A percentile compares a stretch with the other conserved stretches of the same genome.
Conservation (phyloP, 2,113 vertebrate genomes). For the Rynchops niger region DNA sequence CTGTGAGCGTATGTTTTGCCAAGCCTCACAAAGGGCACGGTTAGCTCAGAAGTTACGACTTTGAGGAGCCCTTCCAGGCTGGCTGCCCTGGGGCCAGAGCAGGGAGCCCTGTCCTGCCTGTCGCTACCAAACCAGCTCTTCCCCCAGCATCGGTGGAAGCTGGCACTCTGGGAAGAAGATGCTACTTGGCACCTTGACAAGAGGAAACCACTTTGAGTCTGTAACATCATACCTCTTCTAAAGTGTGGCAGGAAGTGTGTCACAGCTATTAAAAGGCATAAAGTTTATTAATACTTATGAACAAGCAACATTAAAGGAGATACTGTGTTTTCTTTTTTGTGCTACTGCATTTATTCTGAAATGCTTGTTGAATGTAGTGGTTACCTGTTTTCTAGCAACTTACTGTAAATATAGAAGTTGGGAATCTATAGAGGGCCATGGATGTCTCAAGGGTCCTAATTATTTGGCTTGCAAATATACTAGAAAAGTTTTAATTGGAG, state of each 20-base stretch:
- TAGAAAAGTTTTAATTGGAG: not conserved
- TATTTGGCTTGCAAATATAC: not conserved
- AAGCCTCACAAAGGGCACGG: not conserved
- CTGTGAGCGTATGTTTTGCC: not conserved
- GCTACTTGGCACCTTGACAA: not conserved
- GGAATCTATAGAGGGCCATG: not conserved
- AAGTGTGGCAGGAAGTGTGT: not conserved
- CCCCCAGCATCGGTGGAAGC: rapidly evolving
- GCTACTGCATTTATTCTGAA: not conserved
- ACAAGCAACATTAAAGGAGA: not conserved
- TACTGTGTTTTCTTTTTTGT: not conserved
- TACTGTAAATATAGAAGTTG: not conserved
- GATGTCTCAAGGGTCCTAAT: not conserved
- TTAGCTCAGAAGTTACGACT: not conserved
- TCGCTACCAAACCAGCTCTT: not conserved
- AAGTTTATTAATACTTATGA: not conserved
- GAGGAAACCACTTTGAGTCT: not conserved
- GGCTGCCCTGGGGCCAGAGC: not conserved
- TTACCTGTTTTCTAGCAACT: not conserved
- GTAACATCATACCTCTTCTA: not conserved
- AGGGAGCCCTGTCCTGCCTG: not conserved
- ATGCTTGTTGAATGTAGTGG: not conserved
- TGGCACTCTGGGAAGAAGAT: not conserved
- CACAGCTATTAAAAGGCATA: not conserved
- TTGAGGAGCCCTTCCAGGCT: not conserved